Base-by-base conservation (phyloP, 2,888 invertebrate genomes). In the Xylota sylvarum region DNA sequence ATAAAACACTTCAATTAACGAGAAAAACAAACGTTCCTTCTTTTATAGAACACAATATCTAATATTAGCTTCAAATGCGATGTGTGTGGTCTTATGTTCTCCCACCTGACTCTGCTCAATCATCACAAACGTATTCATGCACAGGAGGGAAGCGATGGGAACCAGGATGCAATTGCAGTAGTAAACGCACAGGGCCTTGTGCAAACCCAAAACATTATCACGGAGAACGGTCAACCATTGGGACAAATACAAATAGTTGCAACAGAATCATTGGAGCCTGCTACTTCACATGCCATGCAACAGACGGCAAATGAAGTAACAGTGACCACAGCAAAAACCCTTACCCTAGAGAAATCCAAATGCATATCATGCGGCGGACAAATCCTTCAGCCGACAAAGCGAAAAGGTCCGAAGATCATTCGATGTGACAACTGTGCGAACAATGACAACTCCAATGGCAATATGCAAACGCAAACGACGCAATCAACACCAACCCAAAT, bases 51-150 rank as follows among this genome's bases (percentile, higher is more conserved):
- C 89, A 95, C 96, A 76, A 95, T 96, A 90, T 95, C 96, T 14
- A 97, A 96, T 90, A 96, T 97, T 30, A 96, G 96, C 89, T 97
- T 97, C 91, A 97, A 97, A 93, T 97, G 97, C 92, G 97, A 97
- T 92, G 96, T 97, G 7, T 97, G 97, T 90, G 97, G 97, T 55
- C 93, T 97, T 83, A 97, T 97, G 94, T 97, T 97, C 92, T 96
- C 96, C 0, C 97, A 97, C 91, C 94, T 97, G 88, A 95, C 96
- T 58, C 92, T 97, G 78, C 93, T 97, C n/a, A 97, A 96, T 93
- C 96, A 97, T 90, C 97, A 97, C 92, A 97, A 97, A 93, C 94
- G 97, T 88, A 95, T 96, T 90, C 97, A 97, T 91, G 95, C 95
- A 80, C 94, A 94, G 89, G 92, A 92, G 12, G 94, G 94, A 88